These are phyloP conservation scores for Lagenorhynchus albirostris DNA, from an alignment of 2,113 vertebrate species.

Conservation along the genomic window DNA sequence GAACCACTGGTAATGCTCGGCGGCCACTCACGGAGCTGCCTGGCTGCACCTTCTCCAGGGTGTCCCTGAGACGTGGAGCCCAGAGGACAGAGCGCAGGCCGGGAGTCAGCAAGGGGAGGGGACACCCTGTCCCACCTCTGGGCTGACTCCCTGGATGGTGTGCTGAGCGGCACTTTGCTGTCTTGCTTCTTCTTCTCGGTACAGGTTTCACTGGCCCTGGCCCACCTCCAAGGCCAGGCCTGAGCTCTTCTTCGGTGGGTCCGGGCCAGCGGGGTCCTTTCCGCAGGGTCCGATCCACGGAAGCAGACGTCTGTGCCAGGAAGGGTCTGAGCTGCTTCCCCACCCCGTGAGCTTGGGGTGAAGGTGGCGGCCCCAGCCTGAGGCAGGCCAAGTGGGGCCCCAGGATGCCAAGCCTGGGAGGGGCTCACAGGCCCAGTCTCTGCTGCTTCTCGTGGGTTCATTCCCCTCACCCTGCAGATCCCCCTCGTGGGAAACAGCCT, in stretches of 20 bases:
- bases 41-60: not conserved
- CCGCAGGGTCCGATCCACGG: not conserved
- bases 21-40: not conserved
- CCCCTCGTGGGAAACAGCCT: not conserved
- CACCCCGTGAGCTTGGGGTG: not conserved
- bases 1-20: too few relatives aligned
- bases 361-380: not conserved
- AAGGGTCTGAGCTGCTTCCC: not conserved
- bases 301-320: not conserved
- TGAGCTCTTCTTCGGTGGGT: not conserved
- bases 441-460: not conserved
- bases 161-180: too few relatives aligned
- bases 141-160: not conserved
- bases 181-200: not conserved
- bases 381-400: not conserved
- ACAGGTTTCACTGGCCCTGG: not conserved
- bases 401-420: not conserved
- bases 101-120: not conserved
- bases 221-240: not conserved
- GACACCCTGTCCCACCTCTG: not conserved
- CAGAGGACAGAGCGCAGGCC: not conserved
- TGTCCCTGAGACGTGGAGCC: not conserved
- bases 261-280: not conserved
- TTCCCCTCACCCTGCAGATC: not conserved
- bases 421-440: not conserved